Conservation (phyloP, 2,797 vertebrate genomes). For the Nyctalus aviator region DNA sequence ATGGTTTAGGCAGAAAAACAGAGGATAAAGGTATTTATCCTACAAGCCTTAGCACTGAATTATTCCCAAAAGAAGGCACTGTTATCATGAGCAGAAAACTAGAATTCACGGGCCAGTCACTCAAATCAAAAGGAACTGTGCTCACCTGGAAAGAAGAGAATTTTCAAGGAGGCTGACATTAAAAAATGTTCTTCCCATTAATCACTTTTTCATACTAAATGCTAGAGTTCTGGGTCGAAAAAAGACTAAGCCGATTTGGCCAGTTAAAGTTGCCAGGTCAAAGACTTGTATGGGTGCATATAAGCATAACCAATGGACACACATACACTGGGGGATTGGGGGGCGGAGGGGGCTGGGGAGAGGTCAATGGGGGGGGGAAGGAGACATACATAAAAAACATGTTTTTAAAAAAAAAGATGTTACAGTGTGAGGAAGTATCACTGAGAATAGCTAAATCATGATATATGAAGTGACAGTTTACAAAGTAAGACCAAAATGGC, state of each 20-base stretch:
- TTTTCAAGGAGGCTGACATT: constrained; percentile 25
- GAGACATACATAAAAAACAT: no score
- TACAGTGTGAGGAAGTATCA: neutral
- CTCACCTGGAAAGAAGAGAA: neutral
- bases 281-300: no score
- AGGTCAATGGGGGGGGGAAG: no score
- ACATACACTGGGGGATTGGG: no score
- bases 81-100: neutral
- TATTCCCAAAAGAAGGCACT: neutral
- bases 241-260: neutral
- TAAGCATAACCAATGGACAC: no score
- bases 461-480: neutral
- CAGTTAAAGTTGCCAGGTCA: neutral
- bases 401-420: no score
- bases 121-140: neutral
- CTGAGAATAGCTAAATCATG: neutral
- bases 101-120: neutral
- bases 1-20: neutral
- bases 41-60: neutral
- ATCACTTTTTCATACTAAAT: constrained; percentile 44
- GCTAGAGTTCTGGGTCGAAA: constrained; percentile 22
- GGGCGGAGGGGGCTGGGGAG: no score
- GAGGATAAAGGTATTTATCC: neutral
- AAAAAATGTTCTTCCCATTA: constrained; percentile 16
- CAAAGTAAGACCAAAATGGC: neutral